Conservation (phyloP, 2,888 invertebrate genomes). For the Tenthredo amoena region DNA sequence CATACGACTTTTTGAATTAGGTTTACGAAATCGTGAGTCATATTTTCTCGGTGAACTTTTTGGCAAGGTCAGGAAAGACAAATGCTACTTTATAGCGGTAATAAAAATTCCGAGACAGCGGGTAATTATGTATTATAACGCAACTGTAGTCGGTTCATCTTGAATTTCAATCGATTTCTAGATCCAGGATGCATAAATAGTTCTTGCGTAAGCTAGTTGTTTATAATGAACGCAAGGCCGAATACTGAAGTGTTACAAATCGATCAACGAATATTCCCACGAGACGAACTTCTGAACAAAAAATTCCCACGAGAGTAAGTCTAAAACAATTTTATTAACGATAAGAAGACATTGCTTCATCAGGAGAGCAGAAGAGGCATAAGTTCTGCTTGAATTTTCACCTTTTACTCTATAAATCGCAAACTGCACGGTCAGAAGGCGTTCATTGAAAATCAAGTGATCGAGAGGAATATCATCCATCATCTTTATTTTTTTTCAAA, state of each 20-base stretch:
- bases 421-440: no score
- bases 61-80: neutral
- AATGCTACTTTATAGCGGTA: neutral
- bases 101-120: slow-evolving; percentile 13
- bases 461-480: no score
- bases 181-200: slow-evolving; percentile 1
- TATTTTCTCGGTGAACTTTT: neutral
- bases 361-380: neutral
- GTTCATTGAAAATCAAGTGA: no score
- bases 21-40: neutral
- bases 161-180: slow-evolving; percentile 10
- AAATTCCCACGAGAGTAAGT: neutral
- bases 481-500: no score
- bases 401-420: neutral
- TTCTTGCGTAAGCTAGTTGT: neutral
- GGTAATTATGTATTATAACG: neutral
- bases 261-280: neutral
- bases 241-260: neutral
- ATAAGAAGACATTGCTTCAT: neutral
- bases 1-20: neutral
- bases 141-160: neutral
- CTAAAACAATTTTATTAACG: neutral
- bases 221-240: neutral
- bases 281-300: neutral
- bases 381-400: neutral